Base-by-base conservation (phyloP, 2,797 vertebrate genomes). In the Australoheros facetus region DNA sequence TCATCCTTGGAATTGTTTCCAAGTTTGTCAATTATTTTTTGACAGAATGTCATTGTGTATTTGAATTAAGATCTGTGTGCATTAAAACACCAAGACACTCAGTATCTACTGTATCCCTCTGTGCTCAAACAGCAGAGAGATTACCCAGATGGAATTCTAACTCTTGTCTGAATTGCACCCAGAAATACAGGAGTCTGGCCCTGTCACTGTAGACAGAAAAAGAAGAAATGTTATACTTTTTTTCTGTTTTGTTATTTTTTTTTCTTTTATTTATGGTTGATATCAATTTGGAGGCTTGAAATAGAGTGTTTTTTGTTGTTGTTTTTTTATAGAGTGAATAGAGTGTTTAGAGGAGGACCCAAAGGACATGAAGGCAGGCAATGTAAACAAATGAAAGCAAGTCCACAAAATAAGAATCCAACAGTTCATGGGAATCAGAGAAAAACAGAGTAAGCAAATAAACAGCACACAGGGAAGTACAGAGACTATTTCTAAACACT, bases 31-130 rank as follows among this genome's bases (percentile, higher is more conserved):
- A 17, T 1, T 0, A 19, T 0, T 0, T 2, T 3, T 0, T 1
- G 0, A 11, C 0, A 1, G 0, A 60, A 4, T 1, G 0, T 2
- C 2, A 1, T 0, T 1, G 5, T 1, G 0, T 1, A 0, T 2
- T 1, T 13, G 11, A 2, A 4, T 5, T 13, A 74, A 4, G 8
- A 0, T 71, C 19, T n/a, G 23, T 1, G 4, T 0, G 3, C 0
- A 2, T 23, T 48, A 8, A 92, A 90, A 58, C 1, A 4, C 91
- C 73, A 89, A 0, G 0, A 0, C 1, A 90, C 26, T 0, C 3
- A 1, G 28, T 2, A 2, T 62, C 39, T 82, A 0, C 2, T 0
- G 1, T 0, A 0, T 0, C 14, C 37, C n/a, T 0, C 9, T 4
- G 1, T n/a, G 1, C 0, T 4, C 76, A 95, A 64, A 10, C 4